Base-by-base conservation (phyloP, 1,140 invertebrate genomes). In the Pemphigus obesinymphae region DNA sequence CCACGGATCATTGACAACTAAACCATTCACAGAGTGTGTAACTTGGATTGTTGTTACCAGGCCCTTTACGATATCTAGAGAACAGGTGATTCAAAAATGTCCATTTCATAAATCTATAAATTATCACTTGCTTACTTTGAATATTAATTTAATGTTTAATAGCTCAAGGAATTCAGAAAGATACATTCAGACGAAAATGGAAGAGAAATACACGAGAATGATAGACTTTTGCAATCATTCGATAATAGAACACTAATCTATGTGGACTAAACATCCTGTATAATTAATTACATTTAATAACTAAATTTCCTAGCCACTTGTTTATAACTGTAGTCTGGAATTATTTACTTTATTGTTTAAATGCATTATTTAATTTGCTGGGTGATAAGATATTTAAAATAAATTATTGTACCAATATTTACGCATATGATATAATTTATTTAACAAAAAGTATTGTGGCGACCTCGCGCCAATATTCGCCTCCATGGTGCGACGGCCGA, bases 1-100 rank as follows among this genome's bases (percentile, higher is more conserved):
- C 86, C 87, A 89, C 82, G 93, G 93, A 3, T 93, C 92, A 20
- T 86, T 94, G 20, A 94, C 93, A 3, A 92, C 91, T n/a, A 89
- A 90, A 53, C 90, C 90, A 0, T 94, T 91, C 84, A 88, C 88
- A 82, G 92, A 94, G 84, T 90, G 90, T 83, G 93, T 93, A 43
- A 90, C 88, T 31, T 94, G 93, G 93, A 92, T 92, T 31, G 88
- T 94, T 50, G 58, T 50, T 73, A 78, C 82, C 2, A 68, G 17
- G 40, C 82, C 82, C 6, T 6, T 82, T n/a, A 23, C 13, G 10
- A 80, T 82, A 78, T 82, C 82, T 61, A 45, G 58, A 37, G 6
- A 8, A 43, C 82, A 82, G 29, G 82, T 76, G 50, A 48, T 0
- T 15, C 37, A 23, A 50, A 70, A 70, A 15, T 10, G 26, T 68